Base-by-base conservation (phyloP, 2,888 invertebrate species). In the Oscheius myriophilus region DNA sequence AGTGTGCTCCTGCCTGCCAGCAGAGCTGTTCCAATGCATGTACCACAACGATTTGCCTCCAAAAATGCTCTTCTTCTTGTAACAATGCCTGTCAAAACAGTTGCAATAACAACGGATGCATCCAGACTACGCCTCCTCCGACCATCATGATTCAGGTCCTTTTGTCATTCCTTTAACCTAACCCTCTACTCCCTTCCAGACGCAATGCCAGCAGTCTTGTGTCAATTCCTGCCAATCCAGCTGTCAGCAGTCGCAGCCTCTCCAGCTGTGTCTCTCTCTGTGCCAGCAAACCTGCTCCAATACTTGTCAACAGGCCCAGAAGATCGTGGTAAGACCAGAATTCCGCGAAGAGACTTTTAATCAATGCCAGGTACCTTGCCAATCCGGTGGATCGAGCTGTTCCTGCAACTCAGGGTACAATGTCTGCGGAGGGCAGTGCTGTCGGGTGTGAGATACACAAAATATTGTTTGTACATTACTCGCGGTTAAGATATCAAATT, bases 1-100 rank as follows among this genome's bases (percentile, higher is more conserved):
- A 63, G 41, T 63, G 63, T 63, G 63, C 52, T 39, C 63, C 63
- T 2, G 63, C 53, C 43, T 63, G 63, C 21, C 63, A 63, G 25
- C 53, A 52, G 25, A 51, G 63, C 25, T 63, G 63, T 41, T n/a
- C 63, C 39, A 63, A 53, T 23, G 52, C 52, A 16, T 63, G 63
- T 41, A n/a, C 41, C 2, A 49, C 63, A 1, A 63, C 51, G 1
- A n/a, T 52, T 21, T 63, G 63, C 41, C 63, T 61, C 21, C 61
- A 61, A 26, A 46, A 61, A 26, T 61, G 61, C 61, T n/a, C 21
- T 18, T 46, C 45, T 7, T 61, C 61, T 1, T 61, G 61, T 18
- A 26, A 46, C 12, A 61, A 61, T 49, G 61, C 46, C 33, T 61
- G 61, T n/a, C n/a, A 26, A 11, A 46, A 33, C 25, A 45, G 46